These are phyloP conservation scores for Rhagologus leucostigma DNA, from an alignment of 2,113 vertebrate genomes.

Conservation along the genomic window DNA sequence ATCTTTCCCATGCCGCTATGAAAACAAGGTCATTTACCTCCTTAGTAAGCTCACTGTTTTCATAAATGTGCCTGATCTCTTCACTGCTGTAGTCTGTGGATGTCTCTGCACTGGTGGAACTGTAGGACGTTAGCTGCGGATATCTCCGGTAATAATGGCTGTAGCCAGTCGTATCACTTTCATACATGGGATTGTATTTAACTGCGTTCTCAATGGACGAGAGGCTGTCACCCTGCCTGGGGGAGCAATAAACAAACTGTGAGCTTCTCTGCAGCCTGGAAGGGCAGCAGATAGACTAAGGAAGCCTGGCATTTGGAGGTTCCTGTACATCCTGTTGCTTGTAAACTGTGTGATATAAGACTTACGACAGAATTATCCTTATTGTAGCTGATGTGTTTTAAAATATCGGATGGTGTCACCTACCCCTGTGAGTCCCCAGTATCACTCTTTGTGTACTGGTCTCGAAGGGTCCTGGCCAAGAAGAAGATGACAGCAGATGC, in stretches of 20 bases:
- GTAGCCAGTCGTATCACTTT: constrained; percentile 82
- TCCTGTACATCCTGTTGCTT: background rate
- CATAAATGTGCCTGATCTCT: constrained; percentile 92
- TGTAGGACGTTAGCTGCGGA: constrained; percentile 77
- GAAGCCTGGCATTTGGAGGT: background rate
- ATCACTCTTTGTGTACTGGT: constrained; percentile 80
- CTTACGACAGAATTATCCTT: background rate
- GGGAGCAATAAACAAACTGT: constrained; percentile 30
- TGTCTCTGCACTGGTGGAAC: constrained; percentile 82
- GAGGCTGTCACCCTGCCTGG: constrained; percentile 81
- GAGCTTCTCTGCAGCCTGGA: background rate
- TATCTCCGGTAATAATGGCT: constrained; percentile 83
- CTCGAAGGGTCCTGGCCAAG: constrained; percentile 79
- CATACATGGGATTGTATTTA: constrained; percentile 90
- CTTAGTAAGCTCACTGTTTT: constrained; percentile 89
- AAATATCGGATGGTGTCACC: background rate
- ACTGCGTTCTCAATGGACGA: constrained; percentile 86
- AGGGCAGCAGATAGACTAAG: background rate
- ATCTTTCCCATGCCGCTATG: background rate
- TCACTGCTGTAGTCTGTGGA: constrained; percentile 92
- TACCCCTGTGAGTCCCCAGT: constrained; percentile 80
- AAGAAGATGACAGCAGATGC: constrained; percentile 82
- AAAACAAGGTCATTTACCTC: constrained; percentile 75
- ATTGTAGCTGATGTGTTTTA: background rate
- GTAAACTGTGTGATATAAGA: background rate